Base-by-base conservation (phyloP, 2,797 vertebrate species). In the Sparidentex hasta region DNA sequence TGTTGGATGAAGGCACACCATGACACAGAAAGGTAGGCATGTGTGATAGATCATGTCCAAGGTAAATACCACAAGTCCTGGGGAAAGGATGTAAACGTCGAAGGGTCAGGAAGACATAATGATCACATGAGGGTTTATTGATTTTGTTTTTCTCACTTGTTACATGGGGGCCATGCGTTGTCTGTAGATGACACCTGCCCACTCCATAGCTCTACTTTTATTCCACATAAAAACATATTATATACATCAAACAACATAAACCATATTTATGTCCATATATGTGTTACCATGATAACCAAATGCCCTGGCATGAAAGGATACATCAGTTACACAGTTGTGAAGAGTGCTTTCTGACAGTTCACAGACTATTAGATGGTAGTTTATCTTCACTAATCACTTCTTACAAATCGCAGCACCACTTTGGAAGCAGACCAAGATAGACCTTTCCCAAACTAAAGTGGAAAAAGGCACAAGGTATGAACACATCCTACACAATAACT, bases 41-140 rank as follows among this genome's bases (percentile, higher is more conserved):
- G n/a, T n/a, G 56, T 44, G 41, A 74, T 86, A 33, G 61, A 88
- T 90, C 48, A 61, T 58, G 74, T 69, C 76, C 38, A 76, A 78
- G 57, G 78, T 87, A 81, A 88, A 90, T 76, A 84, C 64, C 67
- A 81, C 50, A 46, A 65, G 25, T 75, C 43, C 11, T 16, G 33
- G 33, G 58, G 64, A 72, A 27, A 57, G 52, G 27, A 62, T 71
- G 67, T 47, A 50, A 68, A 70, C 2, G 38, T 81, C n/a, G 14
- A 80, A 77, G 73, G 69, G 80, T 79, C 79, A 75, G 62, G 50
- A 58, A 74, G 66, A 75, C 71, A 29, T 74, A 27, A 69, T 67
- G 69, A 87, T 82, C 64, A 71, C 66, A 69, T 55, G n/a, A 51
- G 68, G 38, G 20, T 25, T 51, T 75, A 87, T 87, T 72, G 82